Evolutionary conservation across 2,888 invertebrate species (phyloP), one percentile per base, ranked within the genome.

Genomic region (Amphipoea lucens): DNA sequence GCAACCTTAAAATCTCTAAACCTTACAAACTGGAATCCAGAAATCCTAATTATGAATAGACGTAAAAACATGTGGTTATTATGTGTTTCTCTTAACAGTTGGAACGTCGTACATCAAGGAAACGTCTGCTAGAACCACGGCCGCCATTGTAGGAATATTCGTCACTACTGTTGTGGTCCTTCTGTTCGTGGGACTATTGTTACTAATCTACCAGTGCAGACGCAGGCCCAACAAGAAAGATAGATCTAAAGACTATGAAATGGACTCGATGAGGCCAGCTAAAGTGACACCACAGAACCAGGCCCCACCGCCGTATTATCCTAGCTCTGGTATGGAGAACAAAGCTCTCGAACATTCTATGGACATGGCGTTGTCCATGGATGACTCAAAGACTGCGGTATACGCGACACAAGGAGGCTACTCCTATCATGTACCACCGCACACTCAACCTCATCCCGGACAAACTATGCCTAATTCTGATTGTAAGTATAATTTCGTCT

Each of bases 321-420:
- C 99, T n/a, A 98, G 95, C 77, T 93, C 98, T 70, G 98, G 98
- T 0, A 98, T 98, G 97, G 99, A 99, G 95, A 99, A 99, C 95
- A 99, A 99, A 95, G 99, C 99, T 51, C 96, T 99, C 68, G 99
- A 99, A 94, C 98, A 98, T 95, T 98, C 98, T 14, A 97, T 99
- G 97, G 99, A 99, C 92, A 97, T 98, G 90, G 98, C 98, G 3
- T 94, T 98, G 78, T 98, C 98, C 14, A 97, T 98, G 96, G 99
- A 99, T 91, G 99, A 99, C 92, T 98, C 98, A 12, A 99, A 99
- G 95, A 98, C 98, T 79, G 98, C 98, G 0, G 98, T 98, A 74
- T 98, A 98, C 94, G 98, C 98, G 12, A 98, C 98, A 45, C 98
- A 98, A 91, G 98, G 98, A 81, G 98, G 98, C 42, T 99, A 99